Base-by-base conservation (phyloP, 2,888 invertebrate species). In the Papilio demoleus region DNA sequence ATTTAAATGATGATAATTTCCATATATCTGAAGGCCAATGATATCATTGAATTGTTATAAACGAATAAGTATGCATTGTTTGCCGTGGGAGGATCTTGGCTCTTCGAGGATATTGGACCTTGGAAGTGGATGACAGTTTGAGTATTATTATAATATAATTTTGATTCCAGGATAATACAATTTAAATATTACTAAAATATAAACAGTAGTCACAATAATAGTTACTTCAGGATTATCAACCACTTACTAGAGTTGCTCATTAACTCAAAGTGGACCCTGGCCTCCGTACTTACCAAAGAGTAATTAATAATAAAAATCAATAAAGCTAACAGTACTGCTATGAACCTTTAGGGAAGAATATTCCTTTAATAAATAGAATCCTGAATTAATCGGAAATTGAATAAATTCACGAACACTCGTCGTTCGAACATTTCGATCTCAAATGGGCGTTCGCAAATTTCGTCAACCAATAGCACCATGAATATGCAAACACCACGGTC, bases 1-100 rank as follows among this genome's bases (percentile, higher is more conserved):
- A 27, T 27, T 50, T 4, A 50, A 50, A 50, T 1, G 14, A n/a
- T 50, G 27, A 50, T 14, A 50, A 27, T 3, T 27, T 50, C 27
- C 45, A 9, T 45, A 45, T 50, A 50, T 50, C 50, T 50, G 50
- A 50, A 50, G 24, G 24, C 24, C 14, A 27, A 50, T 50, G 50
- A 27, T 50, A 27, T 12, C 50, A 27, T n/a, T 50, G 4, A 2
- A 27, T 24, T 50, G 50, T 50, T 24, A 50, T 27, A 6, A 14
- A 4, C 27, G 50, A 24, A 50, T 27, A 14, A 50, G 27, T 27
- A 27, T 14, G 14, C 50, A 50, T 50, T 50, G 50, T 50, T 50
- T 50, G 5, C 24, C 50, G 50, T 50, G 47, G 24, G 50, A 50
- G 50, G 24, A 50, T 27, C 27, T 50, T 27, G 50, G 24, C 14